Conservation (phyloP, 2,888 invertebrate species). For the Zele albiditarsus region DNA sequence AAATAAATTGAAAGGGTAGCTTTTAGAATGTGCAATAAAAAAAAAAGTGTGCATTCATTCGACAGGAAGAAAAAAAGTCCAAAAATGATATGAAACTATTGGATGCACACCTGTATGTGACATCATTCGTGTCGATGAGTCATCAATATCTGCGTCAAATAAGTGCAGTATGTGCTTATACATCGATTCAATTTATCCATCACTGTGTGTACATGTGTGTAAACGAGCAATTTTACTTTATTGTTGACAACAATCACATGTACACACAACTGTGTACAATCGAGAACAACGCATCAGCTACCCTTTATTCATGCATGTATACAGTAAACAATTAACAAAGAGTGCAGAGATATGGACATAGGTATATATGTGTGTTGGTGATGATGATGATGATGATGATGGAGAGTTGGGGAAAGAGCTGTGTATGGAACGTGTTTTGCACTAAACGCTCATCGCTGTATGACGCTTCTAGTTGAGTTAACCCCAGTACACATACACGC, state of each 20-base stretch:
- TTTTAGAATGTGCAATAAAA: not conserved
- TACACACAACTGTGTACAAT: not conserved
- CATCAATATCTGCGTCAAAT: not conserved
- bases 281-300: conserved; percentile 12
- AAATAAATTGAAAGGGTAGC: not conserved
- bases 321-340: conserved; percentile 38
- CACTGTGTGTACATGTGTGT: not conserved
- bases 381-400: not conserved
- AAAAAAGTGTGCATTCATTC: not conserved
- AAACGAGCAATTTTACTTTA: conserved; percentile 30
- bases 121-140: conserved; percentile 9
- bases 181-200: not conserved
- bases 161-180: not conserved
- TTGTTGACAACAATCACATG: conserved; percentile 4
- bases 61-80: not conserved
- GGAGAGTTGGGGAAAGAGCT: not conserved
- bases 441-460: conserved; percentile 4
- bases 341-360: conserved; percentile 32
- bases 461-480: conserved; percentile 26
- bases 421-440: conserved; percentile 20
- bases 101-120: not conserved
- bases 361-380: not conserved
- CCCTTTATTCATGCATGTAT: conserved; percentile 12
- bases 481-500: conserved; percentile 13
- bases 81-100: not conserved